Evolutionary conservation across 2,113 vertebrate genomes (phyloP).

Genomic region (Deroptyus accipitrinus): DNA sequence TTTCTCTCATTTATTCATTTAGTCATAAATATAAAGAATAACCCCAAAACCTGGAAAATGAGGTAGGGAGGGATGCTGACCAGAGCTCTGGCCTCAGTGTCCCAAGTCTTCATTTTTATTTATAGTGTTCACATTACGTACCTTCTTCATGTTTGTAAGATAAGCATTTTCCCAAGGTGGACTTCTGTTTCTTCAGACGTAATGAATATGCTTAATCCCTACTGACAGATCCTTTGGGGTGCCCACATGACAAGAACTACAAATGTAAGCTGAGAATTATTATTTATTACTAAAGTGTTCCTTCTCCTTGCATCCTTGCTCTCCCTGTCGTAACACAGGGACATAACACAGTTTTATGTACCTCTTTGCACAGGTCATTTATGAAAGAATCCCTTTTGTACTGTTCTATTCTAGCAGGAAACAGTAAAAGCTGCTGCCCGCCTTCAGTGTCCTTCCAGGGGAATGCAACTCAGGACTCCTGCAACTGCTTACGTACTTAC

Average conservation of each 20-base stretch:
- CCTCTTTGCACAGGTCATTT: not conserved
- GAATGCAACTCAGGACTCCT: not conserved
- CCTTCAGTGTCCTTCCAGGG: not conserved
- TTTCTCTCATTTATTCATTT: not conserved
- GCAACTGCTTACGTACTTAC: slow-evolving; percentile 26
- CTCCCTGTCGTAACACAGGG: not conserved
- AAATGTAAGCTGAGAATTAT: not conserved
- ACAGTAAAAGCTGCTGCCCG: not conserved
- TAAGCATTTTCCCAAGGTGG: not conserved
- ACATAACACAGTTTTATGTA: not conserved
- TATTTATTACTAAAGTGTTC: not conserved
- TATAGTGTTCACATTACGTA: not conserved
- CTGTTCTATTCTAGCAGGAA: slow-evolving; percentile 10
- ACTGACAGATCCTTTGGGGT: not conserved
- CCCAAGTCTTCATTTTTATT: not conserved
- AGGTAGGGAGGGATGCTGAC: not conserved
- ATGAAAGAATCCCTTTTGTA: not conserved
- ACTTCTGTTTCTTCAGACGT: not conserved
- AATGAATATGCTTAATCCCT: not conserved
- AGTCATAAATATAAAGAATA: not conserved
- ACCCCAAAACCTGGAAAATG: not conserved
- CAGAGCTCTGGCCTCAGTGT: not conserved
- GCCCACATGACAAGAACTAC: not conserved
- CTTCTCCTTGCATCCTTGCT: not conserved
- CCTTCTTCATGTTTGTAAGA: not conserved